phyloP scores from a whole-genome alignment of 2,797 vertebrate species.

The Spinus olivaceus region DNA sequence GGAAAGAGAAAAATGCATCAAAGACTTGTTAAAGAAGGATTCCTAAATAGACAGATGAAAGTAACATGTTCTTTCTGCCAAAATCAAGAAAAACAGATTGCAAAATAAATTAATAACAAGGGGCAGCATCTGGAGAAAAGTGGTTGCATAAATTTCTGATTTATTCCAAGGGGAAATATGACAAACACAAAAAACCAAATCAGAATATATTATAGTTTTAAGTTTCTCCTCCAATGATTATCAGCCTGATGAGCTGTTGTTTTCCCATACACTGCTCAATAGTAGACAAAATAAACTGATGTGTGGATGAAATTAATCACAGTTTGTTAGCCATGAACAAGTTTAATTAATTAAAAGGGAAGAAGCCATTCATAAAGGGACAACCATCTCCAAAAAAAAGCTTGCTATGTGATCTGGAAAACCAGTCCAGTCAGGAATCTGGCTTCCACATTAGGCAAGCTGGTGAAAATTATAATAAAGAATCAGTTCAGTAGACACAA shows the following conservation, averaged over 20 bases:
- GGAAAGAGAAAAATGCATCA: background rate
- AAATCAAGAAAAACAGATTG: slow-evolving; percentile 35
- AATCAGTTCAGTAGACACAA: background rate
- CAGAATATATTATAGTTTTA: background rate
- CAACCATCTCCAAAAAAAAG: background rate
- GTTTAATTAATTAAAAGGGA: background rate
- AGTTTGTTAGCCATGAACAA: background rate
- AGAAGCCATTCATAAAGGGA: background rate
- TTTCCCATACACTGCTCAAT: background rate
- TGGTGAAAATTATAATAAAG: background rate
- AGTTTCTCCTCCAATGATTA: background rate
- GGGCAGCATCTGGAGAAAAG: slow-evolving; percentile 25
- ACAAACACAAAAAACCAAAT: background rate
- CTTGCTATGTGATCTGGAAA: background rate
- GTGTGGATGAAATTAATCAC: background rate
- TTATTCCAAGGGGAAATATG: slow-evolving; percentile 4
- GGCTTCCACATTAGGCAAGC: background rate
- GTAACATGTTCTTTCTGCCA: background rate
- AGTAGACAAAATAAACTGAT: background rate
- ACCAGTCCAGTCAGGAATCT: background rate
- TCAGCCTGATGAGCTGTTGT: background rate
- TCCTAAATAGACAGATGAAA: slow-evolving; percentile 18
- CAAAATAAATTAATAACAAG: slow-evolving; percentile 49
- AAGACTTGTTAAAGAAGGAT: background rate
- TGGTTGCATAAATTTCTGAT: background rate